Base-by-base conservation (phyloP, 2,113 vertebrate species). In the Taurulus bubalis region DNA sequence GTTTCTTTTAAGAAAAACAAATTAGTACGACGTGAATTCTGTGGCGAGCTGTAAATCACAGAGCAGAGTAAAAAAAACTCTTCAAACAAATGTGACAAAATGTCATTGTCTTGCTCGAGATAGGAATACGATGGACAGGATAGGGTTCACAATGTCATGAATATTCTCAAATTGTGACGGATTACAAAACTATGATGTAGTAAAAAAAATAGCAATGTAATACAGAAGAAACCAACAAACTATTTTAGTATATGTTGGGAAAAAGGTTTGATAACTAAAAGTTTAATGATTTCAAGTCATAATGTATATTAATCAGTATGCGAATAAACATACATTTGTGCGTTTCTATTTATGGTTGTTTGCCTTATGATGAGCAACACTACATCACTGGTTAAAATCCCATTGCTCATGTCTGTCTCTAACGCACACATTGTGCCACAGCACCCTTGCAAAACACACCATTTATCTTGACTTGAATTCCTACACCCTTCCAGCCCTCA, bases 401-500 rank as follows among this genome's bases (percentile, higher is more conserved):
- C 67, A 70, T 34, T 64, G 55, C 26, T 60, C 51, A 34, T 24
- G 75, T 53, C 45, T 77, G 71, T 84, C 77, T 91, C 79, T 68
- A 64, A 89, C 78, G 83, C 89, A 82, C 87, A 85, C 83, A 49
- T 56, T 83, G 84, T 80, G 14, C 38, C 88, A 89, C 88, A 90
- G 82, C 38, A 59, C 47, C 87, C 81, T 93, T 30, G 75, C 88
- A 93, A 94, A 75, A 90, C 89, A 92, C 95, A 93, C 91, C 93
- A 90, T 96, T 93, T 93, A 94, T 95, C 95, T 93, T 87, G 22
- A 75, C 87, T 90, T 88, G 78, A 92, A 92, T 94, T 92, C 91
- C 89, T 86, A 34, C 84, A 91, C 83, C 84, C 85, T 73, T 78
- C 59, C 47, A 88, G 72, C 83, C 40, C 64, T 69, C 86, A 64